Percentiles rank a stretch among this genome's conserved stretches.
Conservation (phyloP, 2,888 invertebrate genomes). For the Acholoe squamosa region DNA sequence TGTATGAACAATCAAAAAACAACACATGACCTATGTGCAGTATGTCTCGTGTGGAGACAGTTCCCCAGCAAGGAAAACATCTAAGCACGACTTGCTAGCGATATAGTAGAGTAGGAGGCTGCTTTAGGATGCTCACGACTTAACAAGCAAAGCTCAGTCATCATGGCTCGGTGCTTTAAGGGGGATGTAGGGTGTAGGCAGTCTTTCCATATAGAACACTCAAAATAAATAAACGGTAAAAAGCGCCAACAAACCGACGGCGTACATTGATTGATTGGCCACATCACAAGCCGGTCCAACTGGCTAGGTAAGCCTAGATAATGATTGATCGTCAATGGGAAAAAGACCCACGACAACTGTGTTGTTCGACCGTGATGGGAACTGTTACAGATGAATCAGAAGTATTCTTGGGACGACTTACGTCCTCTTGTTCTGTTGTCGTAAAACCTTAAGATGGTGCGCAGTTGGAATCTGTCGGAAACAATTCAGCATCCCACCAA, state of each 20-base stretch:
- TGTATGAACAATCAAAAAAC: background rate
- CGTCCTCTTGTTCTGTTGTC: background rate
- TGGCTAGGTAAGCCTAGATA: background rate
- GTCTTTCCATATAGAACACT: background rate
- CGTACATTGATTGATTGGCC: constrained; percentile 23
- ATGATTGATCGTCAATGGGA: background rate
- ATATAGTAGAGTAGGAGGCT: background rate
- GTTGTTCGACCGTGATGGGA: constrained; percentile 29
- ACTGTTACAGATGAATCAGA: background rate
- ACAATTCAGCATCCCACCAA: too few relatives aligned
- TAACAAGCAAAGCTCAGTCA: too few relatives aligned
- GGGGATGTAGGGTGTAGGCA: too few relatives aligned
- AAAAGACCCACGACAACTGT: background rate
- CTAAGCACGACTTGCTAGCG: background rate
- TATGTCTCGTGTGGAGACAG: background rate
- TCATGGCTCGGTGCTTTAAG: background rate
- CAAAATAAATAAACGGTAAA: background rate
- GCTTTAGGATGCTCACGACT: background rate
- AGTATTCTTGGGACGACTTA: background rate
- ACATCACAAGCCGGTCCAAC: background rate
- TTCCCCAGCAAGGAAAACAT: too few relatives aligned
- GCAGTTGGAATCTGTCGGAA: too few relatives aligned
- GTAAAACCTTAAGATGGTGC: too few relatives aligned
- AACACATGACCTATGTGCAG: background rate
- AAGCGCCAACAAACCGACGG: constrained; percentile 10